Evolutionary conservation across 2,888 invertebrate genomes (phyloP), one percentile per base, ranked within the genome.

Genomic region (Stomorhina lunata): DNA sequence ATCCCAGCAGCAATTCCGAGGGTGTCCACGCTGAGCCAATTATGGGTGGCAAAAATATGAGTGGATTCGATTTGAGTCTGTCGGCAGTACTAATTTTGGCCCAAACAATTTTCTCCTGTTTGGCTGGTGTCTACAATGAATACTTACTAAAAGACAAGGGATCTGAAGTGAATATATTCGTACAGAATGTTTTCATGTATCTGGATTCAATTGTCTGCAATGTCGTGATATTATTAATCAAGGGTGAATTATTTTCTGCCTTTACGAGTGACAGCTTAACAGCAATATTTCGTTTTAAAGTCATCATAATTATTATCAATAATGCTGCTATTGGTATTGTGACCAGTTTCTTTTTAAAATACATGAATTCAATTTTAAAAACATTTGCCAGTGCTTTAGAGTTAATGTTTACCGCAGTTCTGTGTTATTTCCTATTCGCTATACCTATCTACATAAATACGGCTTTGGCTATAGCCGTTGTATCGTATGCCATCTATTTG

Each of bases 101-200:
- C 20, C 95, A 98, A 93, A 95, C 96, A 63, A 93, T 97, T 84
- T 98, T 96, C 88, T 98, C 98, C 0, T 98, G 98, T 86, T 92
- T 98, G 80, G 98, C 98, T 0, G 98, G 98, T 5, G 98, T 98
- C 2, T 99, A 98, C 91, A 98, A 98, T 90, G 98, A 99, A 90
- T 97, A 96, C 91, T 92, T 99, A 68, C 92, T 99, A 3, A 98
- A 98, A 92, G 95, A 95, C 29, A 94, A 95, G 86, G 97, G 97
- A 17, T 94, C 94, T 2, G 94, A 95, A 84, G 95, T 97, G 0
- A 96, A 97, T 88, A 96, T 98, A 87, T 97, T 96, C 91, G 92
- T 98, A 84, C 98, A 98, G 91, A 99, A 98, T 90, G 94, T 97
- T 6, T 98, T 97, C 88, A 98, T 98, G 97, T 98, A 98, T 90